Evolutionary conservation across 1,140 invertebrate genomes (phyloP).

Genomic region (Heliconius nattereri): DNA sequence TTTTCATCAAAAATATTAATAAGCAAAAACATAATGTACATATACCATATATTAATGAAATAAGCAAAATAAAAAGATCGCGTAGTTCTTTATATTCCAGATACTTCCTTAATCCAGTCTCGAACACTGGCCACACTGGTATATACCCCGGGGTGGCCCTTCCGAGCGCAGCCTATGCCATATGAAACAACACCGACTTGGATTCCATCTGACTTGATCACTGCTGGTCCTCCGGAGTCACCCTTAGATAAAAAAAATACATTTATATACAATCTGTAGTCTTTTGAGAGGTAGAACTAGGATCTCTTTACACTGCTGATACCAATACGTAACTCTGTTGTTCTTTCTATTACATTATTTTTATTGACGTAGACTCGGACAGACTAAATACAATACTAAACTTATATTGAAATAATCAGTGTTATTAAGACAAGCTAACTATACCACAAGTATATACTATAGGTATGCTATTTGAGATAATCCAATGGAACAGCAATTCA

Average conservation of each 20-base stretch:
- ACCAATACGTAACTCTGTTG: too few relatives aligned
- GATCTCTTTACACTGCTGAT: too few relatives aligned
- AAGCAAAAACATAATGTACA: neutral
- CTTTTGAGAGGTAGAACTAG: too few relatives aligned
- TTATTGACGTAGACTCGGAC: too few relatives aligned
- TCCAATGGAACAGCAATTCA: too few relatives aligned
- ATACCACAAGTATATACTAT: too few relatives aligned
- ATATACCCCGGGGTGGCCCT: neutral
- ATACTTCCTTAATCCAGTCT: neutral
- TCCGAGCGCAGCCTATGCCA: neutral
- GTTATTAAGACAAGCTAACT: too few relatives aligned
- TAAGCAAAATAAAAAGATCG: neutral
- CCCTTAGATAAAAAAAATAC: neutral
- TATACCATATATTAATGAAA: neutral
- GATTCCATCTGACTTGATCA: neutral
- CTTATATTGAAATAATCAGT: too few relatives aligned
- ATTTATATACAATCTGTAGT: too few relatives aligned
- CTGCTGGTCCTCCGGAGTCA: constrained; percentile 6
- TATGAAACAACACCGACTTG: neutral
- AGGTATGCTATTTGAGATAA: too few relatives aligned
- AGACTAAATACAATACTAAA: too few relatives aligned
- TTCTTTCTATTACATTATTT: too few relatives aligned
- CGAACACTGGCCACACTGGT: neutral
- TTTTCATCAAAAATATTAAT: neutral
- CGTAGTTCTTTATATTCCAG: neutral